phyloP scores from a whole-genome alignment of 2,888 invertebrate species.

The Eristalinus aeneus region DNA sequence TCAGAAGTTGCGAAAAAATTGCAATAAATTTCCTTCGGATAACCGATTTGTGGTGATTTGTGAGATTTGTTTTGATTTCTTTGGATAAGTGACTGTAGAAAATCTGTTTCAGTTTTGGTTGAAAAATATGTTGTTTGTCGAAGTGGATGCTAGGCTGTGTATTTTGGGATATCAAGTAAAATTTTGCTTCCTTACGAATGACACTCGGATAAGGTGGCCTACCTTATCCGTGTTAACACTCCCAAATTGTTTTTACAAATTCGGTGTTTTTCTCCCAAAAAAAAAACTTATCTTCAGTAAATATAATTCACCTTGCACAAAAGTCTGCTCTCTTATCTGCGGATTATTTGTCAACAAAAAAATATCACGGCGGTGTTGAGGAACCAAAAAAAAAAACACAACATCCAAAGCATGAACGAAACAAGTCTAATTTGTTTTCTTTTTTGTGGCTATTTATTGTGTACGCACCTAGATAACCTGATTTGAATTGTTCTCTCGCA shows the following conservation, averaged over 20 bases:
- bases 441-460: constrained; percentile 56
- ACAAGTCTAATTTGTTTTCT: constrained; percentile 60
- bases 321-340: constrained; percentile 45
- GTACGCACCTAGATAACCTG: constrained; percentile 55
- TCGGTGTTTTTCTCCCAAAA: not conserved
- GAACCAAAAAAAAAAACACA: constrained; percentile 5
- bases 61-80: not conserved
- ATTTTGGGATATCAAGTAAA: too few species aligned
- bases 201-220: too few species aligned
- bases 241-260: not conserved
- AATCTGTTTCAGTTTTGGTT: not conserved
- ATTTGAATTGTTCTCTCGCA: constrained; percentile 62
- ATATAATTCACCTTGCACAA: constrained; percentile 57
- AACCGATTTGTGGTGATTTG: not conserved
- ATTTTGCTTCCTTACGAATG: not conserved
- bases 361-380: constrained; percentile 12
- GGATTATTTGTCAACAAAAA: constrained; percentile 36
- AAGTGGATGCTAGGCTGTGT: not conserved
- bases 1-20: not conserved
- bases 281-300: constrained; percentile 35
- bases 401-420: not conserved
- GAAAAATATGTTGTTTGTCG: not conserved
- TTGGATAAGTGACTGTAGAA: not conserved
- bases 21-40: not conserved
- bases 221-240: not conserved